Evolutionary conservation across 2,888 invertebrate species (phyloP).

Genomic region (Cataglyphis cursor): DNA sequence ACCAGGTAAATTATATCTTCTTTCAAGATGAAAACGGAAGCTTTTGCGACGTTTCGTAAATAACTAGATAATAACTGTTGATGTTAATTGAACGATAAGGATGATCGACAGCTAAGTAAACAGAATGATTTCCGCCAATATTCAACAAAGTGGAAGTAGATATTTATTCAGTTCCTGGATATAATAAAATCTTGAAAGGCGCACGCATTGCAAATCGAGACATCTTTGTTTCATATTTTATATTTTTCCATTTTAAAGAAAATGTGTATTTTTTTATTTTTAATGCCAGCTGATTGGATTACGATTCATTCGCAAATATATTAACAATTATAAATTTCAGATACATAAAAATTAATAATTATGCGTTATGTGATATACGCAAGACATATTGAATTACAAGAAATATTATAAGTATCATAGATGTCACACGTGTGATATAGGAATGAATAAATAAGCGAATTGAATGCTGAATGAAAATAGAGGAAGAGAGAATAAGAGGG

Average conservation of each 20-base stretch:
- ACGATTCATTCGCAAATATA: neutral
- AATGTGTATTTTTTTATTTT: neutral
- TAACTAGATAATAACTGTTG: too few relatives aligned
- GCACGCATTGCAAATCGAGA: too few relatives aligned
- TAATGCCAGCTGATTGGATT: neutral
- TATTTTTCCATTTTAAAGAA: too few relatives aligned
- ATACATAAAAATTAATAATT: neutral
- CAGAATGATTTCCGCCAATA: too few relatives aligned
- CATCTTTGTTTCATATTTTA: too few relatives aligned
- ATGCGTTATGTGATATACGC: neutral
- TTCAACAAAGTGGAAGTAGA: too few relatives aligned
- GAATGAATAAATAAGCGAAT: neutral
- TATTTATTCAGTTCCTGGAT: too few relatives aligned
- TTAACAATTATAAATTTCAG: neutral
- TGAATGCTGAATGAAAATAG: neutral
- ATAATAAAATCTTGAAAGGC: too few relatives aligned
- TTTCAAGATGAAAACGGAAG: neutral
- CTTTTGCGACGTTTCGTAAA: neutral
- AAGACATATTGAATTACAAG: neutral
- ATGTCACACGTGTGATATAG: neutral
- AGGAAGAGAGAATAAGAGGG: neutral
- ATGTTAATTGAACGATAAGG: too few relatives aligned
- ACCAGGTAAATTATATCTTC: neutral
- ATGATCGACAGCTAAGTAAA: too few relatives aligned
- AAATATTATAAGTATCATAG: neutral